These are phyloP conservation scores for Scomberomorus guttatus DNA, from an alignment of 2,797 vertebrate species.

Conservation along the genomic window DNA sequence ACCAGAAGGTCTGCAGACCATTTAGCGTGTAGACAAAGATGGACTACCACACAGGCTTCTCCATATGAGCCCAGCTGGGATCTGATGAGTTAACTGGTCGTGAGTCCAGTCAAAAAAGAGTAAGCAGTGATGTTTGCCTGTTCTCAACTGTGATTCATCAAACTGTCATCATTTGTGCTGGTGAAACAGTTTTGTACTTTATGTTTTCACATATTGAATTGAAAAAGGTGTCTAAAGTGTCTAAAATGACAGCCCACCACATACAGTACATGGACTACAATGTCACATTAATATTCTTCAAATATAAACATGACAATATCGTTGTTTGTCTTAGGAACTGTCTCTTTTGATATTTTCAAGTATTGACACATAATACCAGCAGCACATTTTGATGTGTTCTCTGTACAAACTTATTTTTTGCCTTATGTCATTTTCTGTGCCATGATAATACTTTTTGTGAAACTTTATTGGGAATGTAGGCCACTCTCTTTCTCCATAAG, in stretches of 20 bases:
- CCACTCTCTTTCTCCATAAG: background rate
- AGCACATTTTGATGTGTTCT: constrained; percentile 18
- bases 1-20: too few relatives aligned
- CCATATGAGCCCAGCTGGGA: too few relatives aligned
- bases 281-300: background rate
- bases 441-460: constrained; percentile 4
- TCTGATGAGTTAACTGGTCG: too few relatives aligned
- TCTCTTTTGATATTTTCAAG: constrained; percentile 8
- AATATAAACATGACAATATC: background rate
- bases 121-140: constrained; percentile 2
- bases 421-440: constrained; percentile 49
- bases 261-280: background rate
- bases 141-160: background rate
- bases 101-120: too few relatives aligned
- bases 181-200: background rate
- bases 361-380: constrained; percentile 31
- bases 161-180: background rate
- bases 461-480: constrained; percentile 22
- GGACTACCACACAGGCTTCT: too few relatives aligned
- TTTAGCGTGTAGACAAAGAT: too few relatives aligned
- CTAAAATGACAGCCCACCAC: background rate
- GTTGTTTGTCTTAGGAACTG: background rate
- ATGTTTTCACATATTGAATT: constrained; percentile 22
- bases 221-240: background rate
- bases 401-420: constrained; percentile 17